Conservation (phyloP, 2,888 invertebrate genomes). For the Cryptosula pallasiana region DNA sequence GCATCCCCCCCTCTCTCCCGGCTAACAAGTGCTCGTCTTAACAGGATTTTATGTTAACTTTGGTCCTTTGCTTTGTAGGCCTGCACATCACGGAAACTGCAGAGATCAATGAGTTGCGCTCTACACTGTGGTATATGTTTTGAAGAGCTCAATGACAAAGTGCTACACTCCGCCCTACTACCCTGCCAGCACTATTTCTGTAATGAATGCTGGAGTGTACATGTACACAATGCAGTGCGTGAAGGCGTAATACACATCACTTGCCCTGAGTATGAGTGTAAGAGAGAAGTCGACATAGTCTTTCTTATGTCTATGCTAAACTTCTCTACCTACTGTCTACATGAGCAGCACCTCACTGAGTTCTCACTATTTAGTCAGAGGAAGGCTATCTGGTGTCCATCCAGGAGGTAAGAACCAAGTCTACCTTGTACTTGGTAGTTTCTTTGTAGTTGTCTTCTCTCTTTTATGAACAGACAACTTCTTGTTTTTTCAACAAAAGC, state of each 20-base stretch:
- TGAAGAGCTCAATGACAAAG: conserved; percentile 20
- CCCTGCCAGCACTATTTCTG: conserved; percentile 32
- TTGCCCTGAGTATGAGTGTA: conserved; percentile 26
- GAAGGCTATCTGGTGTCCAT: conserved; percentile 14
- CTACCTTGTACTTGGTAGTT: too few species aligned
- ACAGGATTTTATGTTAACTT: too few species aligned
- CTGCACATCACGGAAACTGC: background rate
- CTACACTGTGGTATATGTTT: conserved; percentile 19
- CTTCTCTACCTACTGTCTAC: conserved; percentile 5
- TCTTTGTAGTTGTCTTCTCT: background rate
- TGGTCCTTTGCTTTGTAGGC: background rate
- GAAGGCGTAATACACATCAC: conserved; percentile 1
- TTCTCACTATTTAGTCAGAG: background rate
- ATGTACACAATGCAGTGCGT: conserved; percentile 22
- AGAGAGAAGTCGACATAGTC: conserved; percentile 25
- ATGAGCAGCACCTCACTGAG: conserved; percentile 14
- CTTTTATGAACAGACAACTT: background rate
- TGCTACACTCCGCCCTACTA: conserved; percentile 26
- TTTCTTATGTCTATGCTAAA: conserved; percentile 25
- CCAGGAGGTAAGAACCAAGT: background rate
- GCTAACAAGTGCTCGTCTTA: too few species aligned
- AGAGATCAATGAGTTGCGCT: background rate
- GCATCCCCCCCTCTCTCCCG: too few species aligned
- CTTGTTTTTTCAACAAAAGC: too few species aligned
- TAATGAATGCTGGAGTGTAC: conserved; percentile 30